phyloP scores from a whole-genome alignment of 2,797 vertebrate genomes.

The Lagodon rhomboides region DNA sequence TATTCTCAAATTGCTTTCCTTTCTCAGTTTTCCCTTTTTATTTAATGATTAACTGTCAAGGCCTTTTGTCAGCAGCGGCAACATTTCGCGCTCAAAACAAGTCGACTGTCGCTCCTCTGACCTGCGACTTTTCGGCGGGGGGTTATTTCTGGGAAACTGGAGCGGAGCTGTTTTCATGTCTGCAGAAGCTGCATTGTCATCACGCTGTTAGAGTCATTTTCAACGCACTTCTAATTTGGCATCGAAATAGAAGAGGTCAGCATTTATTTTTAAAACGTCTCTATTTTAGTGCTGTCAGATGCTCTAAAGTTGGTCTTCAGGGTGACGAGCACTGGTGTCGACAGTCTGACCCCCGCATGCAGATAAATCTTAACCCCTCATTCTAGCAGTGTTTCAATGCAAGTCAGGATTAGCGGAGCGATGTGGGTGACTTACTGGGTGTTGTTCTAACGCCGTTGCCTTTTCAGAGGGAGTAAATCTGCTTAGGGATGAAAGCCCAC shows the following conservation, averaged over 20 bases:
- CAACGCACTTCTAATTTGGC: neutral
- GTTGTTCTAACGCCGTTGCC: conserved; percentile 55
- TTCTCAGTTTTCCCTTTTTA: neutral
- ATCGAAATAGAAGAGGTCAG: neutral
- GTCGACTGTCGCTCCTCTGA: conserved; percentile 68
- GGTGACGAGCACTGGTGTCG: neutral
- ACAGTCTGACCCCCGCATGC: neutral
- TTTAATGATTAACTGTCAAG: conserved; percentile 4
- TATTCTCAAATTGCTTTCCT: neutral
- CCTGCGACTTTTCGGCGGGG: conserved; percentile 60
- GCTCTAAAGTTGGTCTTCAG: neutral
- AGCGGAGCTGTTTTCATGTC: conserved; percentile 33
- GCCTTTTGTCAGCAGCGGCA: conserved; percentile 15
- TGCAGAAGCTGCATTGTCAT: conserved; percentile 1
- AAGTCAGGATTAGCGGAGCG: conserved; percentile 9
- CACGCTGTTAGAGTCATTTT: neutral
- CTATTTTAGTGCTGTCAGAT: neutral
- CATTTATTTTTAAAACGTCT: neutral
- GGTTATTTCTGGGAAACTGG: conserved; percentile 60
- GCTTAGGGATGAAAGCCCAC: conserved; percentile 73
- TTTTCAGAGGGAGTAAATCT: conserved; percentile 73
- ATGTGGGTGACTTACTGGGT: conserved; percentile 37
- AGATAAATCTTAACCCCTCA: neutral
- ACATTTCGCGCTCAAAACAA: conserved; percentile 18
- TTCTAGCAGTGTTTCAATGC: conserved; percentile 28